phyloP scores from a whole-genome alignment of 2,113 vertebrate species.

The Ochotona curzoniae region DNA sequence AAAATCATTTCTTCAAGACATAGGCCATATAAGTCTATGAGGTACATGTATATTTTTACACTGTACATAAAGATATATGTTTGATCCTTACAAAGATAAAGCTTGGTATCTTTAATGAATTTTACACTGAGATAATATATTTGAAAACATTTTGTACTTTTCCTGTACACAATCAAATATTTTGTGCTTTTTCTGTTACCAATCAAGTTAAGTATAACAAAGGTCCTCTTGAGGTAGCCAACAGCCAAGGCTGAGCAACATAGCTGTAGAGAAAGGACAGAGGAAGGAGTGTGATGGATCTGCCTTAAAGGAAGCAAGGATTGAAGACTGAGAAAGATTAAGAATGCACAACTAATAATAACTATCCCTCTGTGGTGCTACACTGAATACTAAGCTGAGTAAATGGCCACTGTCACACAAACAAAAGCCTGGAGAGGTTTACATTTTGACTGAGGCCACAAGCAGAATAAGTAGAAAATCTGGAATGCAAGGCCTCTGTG shows the following conservation, averaged over 20 bases:
- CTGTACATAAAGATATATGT: not conserved
- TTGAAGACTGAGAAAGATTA: constrained; percentile 38
- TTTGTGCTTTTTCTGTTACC: constrained; percentile 18
- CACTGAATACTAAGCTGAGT: not conserved
- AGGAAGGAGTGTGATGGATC: not conserved
- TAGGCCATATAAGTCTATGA: not conserved
- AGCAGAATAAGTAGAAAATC: constrained; percentile 39
- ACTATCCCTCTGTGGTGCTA: constrained; percentile 8
- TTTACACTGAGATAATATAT: constrained; percentile 22
- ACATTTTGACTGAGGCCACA: not conserved
- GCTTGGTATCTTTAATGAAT: constrained; percentile 24
- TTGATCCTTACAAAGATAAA: constrained; percentile 22
- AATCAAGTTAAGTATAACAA: not conserved
- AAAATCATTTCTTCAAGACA: not conserved
- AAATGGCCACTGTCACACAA: constrained; percentile 32
- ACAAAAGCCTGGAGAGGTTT: constrained; percentile 1
- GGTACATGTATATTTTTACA: not conserved
- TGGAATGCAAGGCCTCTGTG: constrained; percentile 25
- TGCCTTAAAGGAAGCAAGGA: constrained; percentile 22
- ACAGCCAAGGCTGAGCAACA: not conserved
- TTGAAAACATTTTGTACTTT: constrained; percentile 34
- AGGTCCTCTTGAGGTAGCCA: constrained; percentile 19
- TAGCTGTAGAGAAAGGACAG: constrained; percentile 39
- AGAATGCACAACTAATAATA: not conserved
- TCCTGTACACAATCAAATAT: not conserved